Base-by-base conservation (phyloP, 2,888 invertebrate species). In the Protula sp. region DNA sequence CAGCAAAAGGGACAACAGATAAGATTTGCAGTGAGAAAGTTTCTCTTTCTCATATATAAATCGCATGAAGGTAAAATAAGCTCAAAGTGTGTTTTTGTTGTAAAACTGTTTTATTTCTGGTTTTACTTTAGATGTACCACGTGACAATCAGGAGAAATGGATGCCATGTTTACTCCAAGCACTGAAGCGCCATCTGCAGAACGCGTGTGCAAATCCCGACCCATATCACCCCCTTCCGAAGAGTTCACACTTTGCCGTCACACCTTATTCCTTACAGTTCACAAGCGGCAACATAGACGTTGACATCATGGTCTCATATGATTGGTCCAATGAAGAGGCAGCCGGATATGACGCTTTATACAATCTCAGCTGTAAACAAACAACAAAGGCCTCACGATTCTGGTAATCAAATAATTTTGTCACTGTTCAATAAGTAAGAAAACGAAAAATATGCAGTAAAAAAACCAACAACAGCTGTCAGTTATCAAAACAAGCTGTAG, bases 91-190 rank as follows among this genome's bases (percentile, higher is more conserved):
- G n/a, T n/a, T n/a, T n/a, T n/a, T n/a, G n/a, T n/a, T n/a, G n/a
- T n/a, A n/a, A n/a, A n/a, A n/a, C n/a, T n/a, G n/a, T n/a, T n/a
- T n/a, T n/a, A n/a, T n/a, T n/a, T n/a, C n/a, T n/a, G n/a, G n/a
- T n/a, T n/a, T n/a, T n/a, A n/a, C n/a, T 24, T 28, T 53, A 69
- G 69, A 69, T 56, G 54, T 69, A 26, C 69, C 69, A 14, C 22
- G 38, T 2, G 55, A 47, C 5, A 61, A 61, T 14, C 64, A 68
- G 55, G 24, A 47, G 1, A 38, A 26, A 2, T 69, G 69, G 69
- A 60, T 67, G 64, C 57, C 61, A 9, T 47, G 62, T n/a, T 29
- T 69, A 9, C 48, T 69, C 3, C 57, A 65, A 3, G 63, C 67
- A 3, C n/a, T 63, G 45, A 55, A 53, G 19, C 56, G 64, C 45